Percentiles rank a stretch among this genome's conserved stretches.
Conservation (phyloP, 2,797 vertebrate genomes). For the Diplodus puntazzo region DNA sequence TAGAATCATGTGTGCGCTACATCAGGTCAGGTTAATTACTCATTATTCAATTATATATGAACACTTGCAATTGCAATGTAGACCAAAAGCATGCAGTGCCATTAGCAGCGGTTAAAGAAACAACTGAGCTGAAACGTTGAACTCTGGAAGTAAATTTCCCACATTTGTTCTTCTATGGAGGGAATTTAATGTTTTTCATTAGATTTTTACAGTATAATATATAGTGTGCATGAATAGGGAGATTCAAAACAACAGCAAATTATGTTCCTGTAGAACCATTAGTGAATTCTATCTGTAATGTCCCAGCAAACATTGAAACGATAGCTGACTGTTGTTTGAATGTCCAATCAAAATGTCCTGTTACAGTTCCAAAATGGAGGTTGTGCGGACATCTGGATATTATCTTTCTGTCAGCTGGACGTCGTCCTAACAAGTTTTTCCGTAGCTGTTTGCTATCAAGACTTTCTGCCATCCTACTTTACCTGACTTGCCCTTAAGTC, state of each 20-base stretch:
- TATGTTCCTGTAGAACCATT: background rate
- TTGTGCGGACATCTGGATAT: too few relatives aligned
- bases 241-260: constrained; percentile 2
- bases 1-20: background rate
- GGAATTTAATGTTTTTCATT: background rate
- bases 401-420: too few relatives aligned
- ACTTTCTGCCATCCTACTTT: too few relatives aligned
- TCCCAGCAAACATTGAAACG: too few relatives aligned
- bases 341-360: too few relatives aligned
- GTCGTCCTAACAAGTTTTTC: too few relatives aligned
- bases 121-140: constrained; percentile 40
- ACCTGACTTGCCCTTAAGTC: too few relatives aligned
- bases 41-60: constrained; percentile 4
- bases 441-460: too few relatives aligned
- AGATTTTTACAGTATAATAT: background rate
- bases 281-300: background rate
- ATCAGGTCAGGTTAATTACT: constrained; percentile 5
- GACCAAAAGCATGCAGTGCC: constrained; percentile 24
- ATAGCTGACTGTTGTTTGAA: too few relatives aligned
- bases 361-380: too few relatives aligned
- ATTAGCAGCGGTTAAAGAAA: constrained; percentile 20
- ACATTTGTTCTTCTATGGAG: background rate
- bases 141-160: constrained; percentile 42
- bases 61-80: constrained; percentile 7
- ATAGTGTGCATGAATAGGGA: background rate